Percentiles rank a stretch among this genome's conserved stretches.
phyloP scores from a whole-genome alignment of 2,797 vertebrate genomes.

The Momotus momota region DNA sequence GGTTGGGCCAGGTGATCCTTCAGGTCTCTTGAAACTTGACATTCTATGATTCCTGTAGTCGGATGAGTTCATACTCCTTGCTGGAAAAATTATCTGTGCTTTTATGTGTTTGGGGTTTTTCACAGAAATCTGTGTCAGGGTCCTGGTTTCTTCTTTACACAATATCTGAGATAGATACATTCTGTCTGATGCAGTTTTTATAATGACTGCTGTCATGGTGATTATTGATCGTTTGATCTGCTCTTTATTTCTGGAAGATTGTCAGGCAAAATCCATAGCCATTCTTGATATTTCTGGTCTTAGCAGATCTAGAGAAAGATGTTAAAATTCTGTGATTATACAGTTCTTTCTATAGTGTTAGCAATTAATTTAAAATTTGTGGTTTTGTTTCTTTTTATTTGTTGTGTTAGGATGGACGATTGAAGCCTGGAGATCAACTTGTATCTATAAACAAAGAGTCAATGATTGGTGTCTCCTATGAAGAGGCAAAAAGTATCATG shows the following conservation, averaged over 20 bases:
- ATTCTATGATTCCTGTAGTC: background rate
- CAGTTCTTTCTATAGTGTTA: background rate
- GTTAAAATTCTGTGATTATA: background rate
- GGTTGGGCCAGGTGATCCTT: too few species aligned
- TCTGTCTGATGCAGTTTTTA: background rate
- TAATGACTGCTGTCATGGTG: background rate
- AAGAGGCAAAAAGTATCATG: constrained; percentile 90
- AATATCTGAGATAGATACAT: background rate
- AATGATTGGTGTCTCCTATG: constrained; percentile 90
- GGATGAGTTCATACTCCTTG: background rate
- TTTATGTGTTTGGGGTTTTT: background rate
- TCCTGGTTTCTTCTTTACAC: background rate
- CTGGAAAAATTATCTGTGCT: background rate
- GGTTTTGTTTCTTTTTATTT: background rate
- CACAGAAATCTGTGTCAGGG: background rate
- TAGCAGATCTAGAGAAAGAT: background rate
- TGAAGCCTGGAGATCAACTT: constrained; percentile 92
- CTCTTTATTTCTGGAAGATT: background rate
- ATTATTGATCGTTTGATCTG: background rate
- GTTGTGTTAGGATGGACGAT: constrained; percentile 87
- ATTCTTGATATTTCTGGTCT: background rate
- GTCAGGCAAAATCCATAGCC: background rate
- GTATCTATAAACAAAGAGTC: constrained; percentile 95
- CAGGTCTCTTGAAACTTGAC: too few species aligned
- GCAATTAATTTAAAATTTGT: background rate